A percentile compares a stretch with the other conserved stretches of the same genome.
These are phyloP conservation scores for Cephus pulcher DNA, from an alignment of 2,888 invertebrate genomes.

Conservation along the genomic window DNA sequence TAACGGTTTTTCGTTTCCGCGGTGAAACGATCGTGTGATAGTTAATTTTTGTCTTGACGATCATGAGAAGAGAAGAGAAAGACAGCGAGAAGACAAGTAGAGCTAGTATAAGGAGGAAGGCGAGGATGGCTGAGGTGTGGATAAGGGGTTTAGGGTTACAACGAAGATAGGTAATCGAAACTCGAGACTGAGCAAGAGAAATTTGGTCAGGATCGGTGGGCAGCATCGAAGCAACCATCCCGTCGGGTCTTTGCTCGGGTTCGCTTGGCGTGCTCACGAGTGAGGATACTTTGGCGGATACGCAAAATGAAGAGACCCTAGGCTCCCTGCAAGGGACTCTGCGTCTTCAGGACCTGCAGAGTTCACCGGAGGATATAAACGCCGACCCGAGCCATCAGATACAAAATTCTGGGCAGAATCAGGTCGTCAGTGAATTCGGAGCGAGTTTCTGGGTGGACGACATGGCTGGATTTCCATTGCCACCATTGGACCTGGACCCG, in stretches of 20 bases:
- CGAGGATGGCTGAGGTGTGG: background rate
- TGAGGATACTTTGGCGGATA: constrained; percentile 54
- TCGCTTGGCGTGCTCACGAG: constrained; percentile 56
- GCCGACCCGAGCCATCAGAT: constrained; percentile 53
- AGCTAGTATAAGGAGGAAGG: background rate
- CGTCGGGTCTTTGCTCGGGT: constrained; percentile 58
- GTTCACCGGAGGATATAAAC: constrained; percentile 54
- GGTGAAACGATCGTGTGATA: background rate
- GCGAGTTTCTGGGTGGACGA: constrained; percentile 79
- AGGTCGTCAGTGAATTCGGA: constrained; percentile 64
- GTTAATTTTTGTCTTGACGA: background rate
- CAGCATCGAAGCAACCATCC: constrained; percentile 64
- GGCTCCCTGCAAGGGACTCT: constrained; percentile 50
- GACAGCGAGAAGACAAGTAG: background rate
- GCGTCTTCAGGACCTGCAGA: constrained; percentile 60
- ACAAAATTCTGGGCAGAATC: constrained; percentile 53
- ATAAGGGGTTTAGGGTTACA: background rate
- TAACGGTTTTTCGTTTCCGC: background rate
- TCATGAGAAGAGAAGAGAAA: background rate
- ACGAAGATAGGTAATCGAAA: background rate
- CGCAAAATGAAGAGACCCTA: constrained; percentile 43
- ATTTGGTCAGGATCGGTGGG: constrained; percentile 57
- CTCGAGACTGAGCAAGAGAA: background rate
- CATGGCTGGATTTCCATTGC: constrained; percentile 87
- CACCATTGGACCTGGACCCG: constrained; percentile 87